Conservation (phyloP, 2,888 invertebrate genomes). For the Parthenolecanium corni region DNA sequence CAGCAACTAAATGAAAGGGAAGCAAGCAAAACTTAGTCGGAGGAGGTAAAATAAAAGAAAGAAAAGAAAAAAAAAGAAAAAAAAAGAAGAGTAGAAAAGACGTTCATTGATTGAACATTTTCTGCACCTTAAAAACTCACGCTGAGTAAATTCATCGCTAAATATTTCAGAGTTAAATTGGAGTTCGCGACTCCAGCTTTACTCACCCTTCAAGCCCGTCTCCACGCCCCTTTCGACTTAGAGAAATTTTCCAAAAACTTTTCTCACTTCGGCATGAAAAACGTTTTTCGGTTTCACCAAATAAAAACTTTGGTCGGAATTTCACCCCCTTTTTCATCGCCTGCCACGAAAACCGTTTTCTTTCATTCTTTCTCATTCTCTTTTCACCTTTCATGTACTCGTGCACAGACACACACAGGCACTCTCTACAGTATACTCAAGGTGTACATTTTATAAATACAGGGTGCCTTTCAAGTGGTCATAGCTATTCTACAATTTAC, state of each 20-base stretch:
- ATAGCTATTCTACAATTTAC: too few species aligned
- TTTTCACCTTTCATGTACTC: not conserved
- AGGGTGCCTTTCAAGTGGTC: too few species aligned
- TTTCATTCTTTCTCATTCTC: not conserved
- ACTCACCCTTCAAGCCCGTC: not conserved
- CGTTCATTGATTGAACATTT: too few species aligned
- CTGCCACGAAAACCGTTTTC: not conserved
- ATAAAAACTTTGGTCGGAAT: not conserved
- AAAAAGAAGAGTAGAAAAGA: too few species aligned
- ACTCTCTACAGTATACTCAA: too few species aligned
- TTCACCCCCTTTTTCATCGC: not conserved
- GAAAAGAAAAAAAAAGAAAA: too few species aligned
- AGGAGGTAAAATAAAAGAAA: too few species aligned
- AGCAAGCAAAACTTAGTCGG: too few species aligned
- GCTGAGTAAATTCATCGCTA: not conserved
- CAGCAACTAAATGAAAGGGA: too few species aligned
- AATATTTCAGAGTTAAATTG: slow-evolving; percentile 20
- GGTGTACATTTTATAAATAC: too few species aligned
- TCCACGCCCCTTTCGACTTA: not conserved
- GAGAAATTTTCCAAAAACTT: slow-evolving; percentile 9
- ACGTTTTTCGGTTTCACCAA: not conserved
- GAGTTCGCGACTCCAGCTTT: not conserved
- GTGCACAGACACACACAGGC: too few species aligned
- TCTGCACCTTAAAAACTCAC: too few species aligned
- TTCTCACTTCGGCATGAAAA: not conserved